Conservation (phyloP, 2,888 invertebrate species). For the Hoplodrina blanda region DNA sequence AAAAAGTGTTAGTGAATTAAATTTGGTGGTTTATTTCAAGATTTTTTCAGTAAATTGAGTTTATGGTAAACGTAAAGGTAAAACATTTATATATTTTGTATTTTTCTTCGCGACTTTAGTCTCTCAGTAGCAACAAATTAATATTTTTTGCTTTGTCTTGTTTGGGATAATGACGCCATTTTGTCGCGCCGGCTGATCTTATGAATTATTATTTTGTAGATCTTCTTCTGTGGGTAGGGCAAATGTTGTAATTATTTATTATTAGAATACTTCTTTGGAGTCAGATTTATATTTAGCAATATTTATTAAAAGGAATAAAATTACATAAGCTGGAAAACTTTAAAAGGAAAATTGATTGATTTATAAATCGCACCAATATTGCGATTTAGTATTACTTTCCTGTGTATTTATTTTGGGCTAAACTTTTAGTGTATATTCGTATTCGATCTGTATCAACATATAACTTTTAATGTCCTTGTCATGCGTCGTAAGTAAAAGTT, state of each 20-base stretch:
- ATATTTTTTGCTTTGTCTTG: constrained; percentile 79
- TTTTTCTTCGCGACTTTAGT: constrained; percentile 16
- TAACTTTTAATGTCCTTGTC: constrained; percentile 16
- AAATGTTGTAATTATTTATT: constrained; percentile 68
- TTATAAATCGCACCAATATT: constrained; percentile 56
- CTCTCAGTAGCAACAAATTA: constrained; percentile 35
- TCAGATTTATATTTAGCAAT: constrained; percentile 57
- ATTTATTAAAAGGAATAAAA: constrained; percentile 36
- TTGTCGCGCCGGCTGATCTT: constrained; percentile 90
- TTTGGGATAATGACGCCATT: constrained; percentile 89
- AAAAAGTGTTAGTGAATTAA: constrained; percentile 83
- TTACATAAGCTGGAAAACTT: constrained; percentile 63
- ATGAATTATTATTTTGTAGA: constrained; percentile 81
- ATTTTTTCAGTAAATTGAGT: constrained; percentile 77
- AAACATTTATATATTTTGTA: constrained; percentile 34
- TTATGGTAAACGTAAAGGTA: constrained; percentile 78
- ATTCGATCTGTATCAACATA: constrained; percentile 9
- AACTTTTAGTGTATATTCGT: constrained; percentile 11
- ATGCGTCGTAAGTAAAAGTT: constrained; percentile 34
- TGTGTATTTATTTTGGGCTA: constrained; percentile 27
- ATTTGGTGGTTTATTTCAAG: constrained; percentile 81
- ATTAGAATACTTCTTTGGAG: constrained; percentile 58
- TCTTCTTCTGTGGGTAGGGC: constrained; percentile 74
- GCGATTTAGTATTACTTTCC: constrained; percentile 48
- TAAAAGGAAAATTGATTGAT: constrained; percentile 61